These are phyloP conservation scores for Brachymystax lenok DNA, from an alignment of 2,797 vertebrate species.

Conservation along the genomic window DNA sequence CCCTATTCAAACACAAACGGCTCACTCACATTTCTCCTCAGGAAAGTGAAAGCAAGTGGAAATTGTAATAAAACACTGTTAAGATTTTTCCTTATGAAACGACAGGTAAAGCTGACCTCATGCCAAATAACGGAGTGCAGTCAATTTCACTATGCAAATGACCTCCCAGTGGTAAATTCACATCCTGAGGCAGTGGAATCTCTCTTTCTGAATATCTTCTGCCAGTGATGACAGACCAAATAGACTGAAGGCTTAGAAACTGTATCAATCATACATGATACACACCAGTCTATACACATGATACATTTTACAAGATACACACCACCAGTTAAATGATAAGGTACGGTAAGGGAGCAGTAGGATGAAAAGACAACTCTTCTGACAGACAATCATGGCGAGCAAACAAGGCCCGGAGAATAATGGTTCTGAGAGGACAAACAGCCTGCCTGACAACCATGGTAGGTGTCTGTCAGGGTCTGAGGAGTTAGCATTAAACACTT, in stretches of 20 bases:
- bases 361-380: constrained; percentile 15
- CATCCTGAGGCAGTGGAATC: constrained; percentile 30
- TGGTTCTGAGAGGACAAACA: constrained; percentile 40
- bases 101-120: constrained; percentile 20
- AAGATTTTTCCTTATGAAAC: constrained; percentile 1
- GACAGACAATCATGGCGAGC: constrained; percentile 18
- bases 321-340: constrained; percentile 37
- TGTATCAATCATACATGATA: constrained; percentile 50
- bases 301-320: not conserved
- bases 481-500: not conserved
- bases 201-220: constrained; percentile 11
- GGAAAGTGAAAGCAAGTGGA: constrained; percentile 23
- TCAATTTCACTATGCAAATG: constrained; percentile 59
- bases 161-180: constrained; percentile 2
- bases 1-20: constrained; percentile 24
- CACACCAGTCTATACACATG: constrained; percentile 9
- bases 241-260: constrained; percentile 25
- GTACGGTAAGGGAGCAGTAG: constrained; percentile 4
- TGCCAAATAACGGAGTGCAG: constrained; percentile 32
- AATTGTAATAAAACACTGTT: constrained; percentile 31
- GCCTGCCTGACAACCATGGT: constrained; percentile 11
- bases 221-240: constrained; percentile 25
- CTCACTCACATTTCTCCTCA: not conserved
- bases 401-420: constrained; percentile 40
- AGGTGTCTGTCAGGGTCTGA: not conserved